These are phyloP conservation scores for Elachura formosa DNA, from an alignment of 2,113 vertebrate genomes.

Conservation along the genomic window DNA sequence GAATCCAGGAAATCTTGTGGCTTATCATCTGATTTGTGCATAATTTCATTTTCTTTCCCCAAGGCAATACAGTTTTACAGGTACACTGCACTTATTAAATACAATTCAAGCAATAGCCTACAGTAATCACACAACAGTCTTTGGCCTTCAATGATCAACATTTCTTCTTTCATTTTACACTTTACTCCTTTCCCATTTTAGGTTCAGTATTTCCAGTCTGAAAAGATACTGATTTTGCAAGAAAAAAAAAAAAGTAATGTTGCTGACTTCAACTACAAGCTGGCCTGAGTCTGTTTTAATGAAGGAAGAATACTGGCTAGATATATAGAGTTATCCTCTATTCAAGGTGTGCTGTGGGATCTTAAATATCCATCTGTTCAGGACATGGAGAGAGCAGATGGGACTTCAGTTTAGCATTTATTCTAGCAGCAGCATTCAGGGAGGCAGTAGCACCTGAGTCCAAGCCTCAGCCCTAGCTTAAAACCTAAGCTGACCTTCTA, in stretches of 20 bases:
- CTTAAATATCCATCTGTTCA: not conserved
- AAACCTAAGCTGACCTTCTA: slow-evolving; percentile 29
- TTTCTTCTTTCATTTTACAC: not conserved
- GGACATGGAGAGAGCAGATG: not conserved
- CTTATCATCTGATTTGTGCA: not conserved
- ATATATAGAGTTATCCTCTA: not conserved
- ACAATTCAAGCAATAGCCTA: not conserved
- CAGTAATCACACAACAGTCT: not conserved
- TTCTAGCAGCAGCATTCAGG: not conserved
- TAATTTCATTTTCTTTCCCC: not conserved
- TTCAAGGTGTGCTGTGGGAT: not conserved
- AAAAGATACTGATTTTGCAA: not conserved
- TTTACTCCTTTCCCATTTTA: not conserved
- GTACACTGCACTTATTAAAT: not conserved
- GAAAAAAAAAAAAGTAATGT: not conserved
- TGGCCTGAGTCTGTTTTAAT: not conserved
- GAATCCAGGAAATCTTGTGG: not conserved
- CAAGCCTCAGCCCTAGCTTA: not conserved
- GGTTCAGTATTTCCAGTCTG: not conserved
- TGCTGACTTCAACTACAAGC: not conserved
- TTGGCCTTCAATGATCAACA: not conserved
- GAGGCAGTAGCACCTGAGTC: not conserved
- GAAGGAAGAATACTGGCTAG: not conserved
- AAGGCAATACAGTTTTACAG: not conserved
- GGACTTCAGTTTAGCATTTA: not conserved